Percentiles rank a stretch among this genome's conserved stretches.
Evolutionary conservation across 2,113 vertebrate genomes (phyloP).

Genomic region (Melospiza melodia): DNA sequence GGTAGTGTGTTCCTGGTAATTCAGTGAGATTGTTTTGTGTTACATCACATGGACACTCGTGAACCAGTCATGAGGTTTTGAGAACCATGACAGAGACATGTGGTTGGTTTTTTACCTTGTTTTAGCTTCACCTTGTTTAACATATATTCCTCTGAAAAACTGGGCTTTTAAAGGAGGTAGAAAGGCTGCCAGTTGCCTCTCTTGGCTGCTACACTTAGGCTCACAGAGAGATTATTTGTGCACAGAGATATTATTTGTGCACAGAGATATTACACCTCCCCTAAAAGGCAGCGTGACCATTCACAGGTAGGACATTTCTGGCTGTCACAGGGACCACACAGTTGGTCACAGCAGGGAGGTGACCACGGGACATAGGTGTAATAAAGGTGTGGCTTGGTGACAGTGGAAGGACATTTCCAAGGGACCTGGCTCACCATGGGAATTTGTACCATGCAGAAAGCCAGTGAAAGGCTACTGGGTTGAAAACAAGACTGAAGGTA

Average conservation of each 20-base stretch:
- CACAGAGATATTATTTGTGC: neutral
- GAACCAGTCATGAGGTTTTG: neutral
- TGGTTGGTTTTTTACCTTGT: neutral
- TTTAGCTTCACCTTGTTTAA: neutral
- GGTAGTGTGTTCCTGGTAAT: neutral
- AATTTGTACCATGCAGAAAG: neutral
- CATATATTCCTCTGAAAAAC: fast-evolving
- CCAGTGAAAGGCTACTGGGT: neutral
- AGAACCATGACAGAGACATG: neutral
- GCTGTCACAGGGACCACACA: neutral
- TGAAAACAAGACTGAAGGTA: neutral
- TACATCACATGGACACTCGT: neutral
- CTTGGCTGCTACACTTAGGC: neutral
- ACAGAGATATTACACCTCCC: neutral
- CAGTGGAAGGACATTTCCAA: neutral
- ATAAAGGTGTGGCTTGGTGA: neutral
- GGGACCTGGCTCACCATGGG: neutral
- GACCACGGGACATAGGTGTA: neutral
- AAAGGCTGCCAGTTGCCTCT: neutral
- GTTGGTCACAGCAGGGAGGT: neutral
- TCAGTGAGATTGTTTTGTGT: neutral
- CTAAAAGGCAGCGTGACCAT: neutral
- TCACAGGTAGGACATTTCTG: neutral
- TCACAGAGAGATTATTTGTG: neutral
- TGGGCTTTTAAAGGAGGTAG: neutral